A percentile compares a stretch with the other conserved stretches of the same genome.
phyloP scores from a whole-genome alignment of 2,113 vertebrate genomes.

The Vulpes vulpes region DNA sequence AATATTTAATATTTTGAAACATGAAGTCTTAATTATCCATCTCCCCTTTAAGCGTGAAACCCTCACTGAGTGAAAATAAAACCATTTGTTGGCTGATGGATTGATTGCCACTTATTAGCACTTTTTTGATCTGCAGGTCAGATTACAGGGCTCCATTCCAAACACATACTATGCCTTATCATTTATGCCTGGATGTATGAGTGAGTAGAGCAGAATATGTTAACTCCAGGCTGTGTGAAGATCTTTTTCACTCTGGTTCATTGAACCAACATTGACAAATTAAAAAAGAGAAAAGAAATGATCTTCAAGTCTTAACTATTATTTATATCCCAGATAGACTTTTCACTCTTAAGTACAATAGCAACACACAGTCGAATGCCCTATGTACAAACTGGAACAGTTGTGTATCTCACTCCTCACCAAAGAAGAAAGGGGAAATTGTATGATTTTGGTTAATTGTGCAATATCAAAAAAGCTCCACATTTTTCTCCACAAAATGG shows the following conservation, averaged over 20 bases:
- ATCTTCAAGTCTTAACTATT: slow-evolving; percentile 27
- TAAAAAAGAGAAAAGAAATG: slow-evolving; percentile 47
- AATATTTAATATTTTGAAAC: slow-evolving; percentile 90
- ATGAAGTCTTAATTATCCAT: slow-evolving; percentile 88
- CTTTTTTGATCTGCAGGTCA: slow-evolving; percentile 80
- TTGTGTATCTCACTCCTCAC: background rate
- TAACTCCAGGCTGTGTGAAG: background rate
- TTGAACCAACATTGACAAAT: slow-evolving; percentile 23
- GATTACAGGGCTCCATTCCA: slow-evolving; percentile 67
- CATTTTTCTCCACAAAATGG: background rate
- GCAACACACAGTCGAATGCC: background rate
- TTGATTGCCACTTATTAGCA: slow-evolving; percentile 83
- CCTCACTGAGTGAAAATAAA: slow-evolving; percentile 82
- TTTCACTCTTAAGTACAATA: slow-evolving; percentile 20
- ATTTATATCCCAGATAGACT: background rate
- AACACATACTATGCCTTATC: slow-evolving; percentile 40
- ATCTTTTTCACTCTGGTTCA: slow-evolving; percentile 30
- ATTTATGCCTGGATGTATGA: slow-evolving; percentile 28
- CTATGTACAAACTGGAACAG: background rate
- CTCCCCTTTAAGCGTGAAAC: slow-evolving; percentile 84
- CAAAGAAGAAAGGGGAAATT: background rate
- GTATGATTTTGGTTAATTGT: background rate
- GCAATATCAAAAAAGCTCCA: background rate
- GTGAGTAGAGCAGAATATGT: background rate
- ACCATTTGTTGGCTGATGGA: slow-evolving; percentile 72